A percentile compares a stretch with the other conserved stretches of the same genome.
These are phyloP conservation scores for Drosophila histrio DNA, from an alignment of 2,888 invertebrate genomes.

Conservation along the genomic window DNA sequence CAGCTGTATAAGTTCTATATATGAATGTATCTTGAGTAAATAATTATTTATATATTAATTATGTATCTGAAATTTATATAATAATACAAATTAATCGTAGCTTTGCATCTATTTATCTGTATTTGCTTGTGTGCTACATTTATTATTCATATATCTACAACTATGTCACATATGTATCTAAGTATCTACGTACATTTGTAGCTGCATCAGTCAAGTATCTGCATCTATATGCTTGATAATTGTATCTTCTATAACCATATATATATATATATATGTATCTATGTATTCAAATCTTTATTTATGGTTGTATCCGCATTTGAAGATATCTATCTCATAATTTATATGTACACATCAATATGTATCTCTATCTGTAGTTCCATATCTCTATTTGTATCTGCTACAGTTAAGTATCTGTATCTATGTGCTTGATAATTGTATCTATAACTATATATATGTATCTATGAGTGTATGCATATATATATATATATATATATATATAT, in stretches of 20 bases:
- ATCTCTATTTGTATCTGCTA: not conserved
- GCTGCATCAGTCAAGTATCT: constrained; percentile 9
- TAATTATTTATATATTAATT: too few relatives aligned
- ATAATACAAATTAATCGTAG: too few relatives aligned
- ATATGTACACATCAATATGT: too few relatives aligned
- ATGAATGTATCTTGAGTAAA: too few relatives aligned
- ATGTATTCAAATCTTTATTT: not conserved
- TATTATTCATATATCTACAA: constrained; percentile 3
- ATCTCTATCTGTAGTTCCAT: too few relatives aligned
- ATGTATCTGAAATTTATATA: too few relatives aligned
- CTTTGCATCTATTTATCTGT: not conserved
- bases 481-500: constrained; percentile 2
- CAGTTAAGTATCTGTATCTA: not conserved
- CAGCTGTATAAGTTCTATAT: too few relatives aligned
- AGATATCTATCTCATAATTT: too few relatives aligned
- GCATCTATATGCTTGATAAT: not conserved
- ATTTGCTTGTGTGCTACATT: too few relatives aligned
- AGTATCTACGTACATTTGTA: too few relatives aligned
- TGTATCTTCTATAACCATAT: not conserved
- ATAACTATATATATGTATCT: not conserved
- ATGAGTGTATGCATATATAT: not conserved
- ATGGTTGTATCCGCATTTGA: too few relatives aligned
- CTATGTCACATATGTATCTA: too few relatives aligned
- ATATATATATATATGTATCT: not conserved
- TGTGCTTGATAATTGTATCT: not conserved